Evolutionary conservation across 1,140 invertebrate genomes (phyloP), one percentile per base, ranked within the genome.

Genomic region (Bombus vancouverensis): DNA sequence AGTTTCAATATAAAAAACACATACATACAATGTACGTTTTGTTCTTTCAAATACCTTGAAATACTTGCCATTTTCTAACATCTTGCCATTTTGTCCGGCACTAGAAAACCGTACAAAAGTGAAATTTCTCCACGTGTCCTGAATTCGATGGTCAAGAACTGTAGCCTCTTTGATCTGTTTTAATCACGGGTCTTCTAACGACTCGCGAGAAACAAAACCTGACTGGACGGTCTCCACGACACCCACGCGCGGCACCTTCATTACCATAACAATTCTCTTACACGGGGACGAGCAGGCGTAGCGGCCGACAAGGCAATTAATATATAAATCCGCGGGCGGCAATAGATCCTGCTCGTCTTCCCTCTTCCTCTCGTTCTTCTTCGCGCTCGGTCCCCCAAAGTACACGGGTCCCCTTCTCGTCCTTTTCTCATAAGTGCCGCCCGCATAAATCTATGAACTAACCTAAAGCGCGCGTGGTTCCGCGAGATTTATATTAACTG

Each of bases 371-470:
- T n/a, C 65, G 39, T 71, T 44, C 72, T 73, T 32, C 42, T 47
- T 47, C 72, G 28, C 28, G 34, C 57, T 73, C 83, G 65, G 28
- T 79, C 80, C 47, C 42, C 39, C 10, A 42, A 57, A 44, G 42
- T 47, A 71, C 74, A 77, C 78, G 71, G 12, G 18, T 37, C 65
- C 81, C 74, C 62, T 15, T 18, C 65, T 18, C 28, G 75, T 80
- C 77, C 71, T 59, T 66, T 53, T 76, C 84, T 88, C 82, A 73
- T 73, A 73, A 78, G 47, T 47, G 74, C 86, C 83, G 85, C 85
- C 87, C 86, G 86, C 87, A 91, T 92, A 91, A 89, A 92, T 90
- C 85, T 75, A 88, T 75, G 68, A 78, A 44, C 57, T 53, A 75
- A 78, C 75, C 80, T 22, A 62, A 62, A 62, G 59, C 59, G 72